Evolutionary conservation across 2,113 vertebrate species (phyloP).

Genomic region (Hypanus sabinus): DNA sequence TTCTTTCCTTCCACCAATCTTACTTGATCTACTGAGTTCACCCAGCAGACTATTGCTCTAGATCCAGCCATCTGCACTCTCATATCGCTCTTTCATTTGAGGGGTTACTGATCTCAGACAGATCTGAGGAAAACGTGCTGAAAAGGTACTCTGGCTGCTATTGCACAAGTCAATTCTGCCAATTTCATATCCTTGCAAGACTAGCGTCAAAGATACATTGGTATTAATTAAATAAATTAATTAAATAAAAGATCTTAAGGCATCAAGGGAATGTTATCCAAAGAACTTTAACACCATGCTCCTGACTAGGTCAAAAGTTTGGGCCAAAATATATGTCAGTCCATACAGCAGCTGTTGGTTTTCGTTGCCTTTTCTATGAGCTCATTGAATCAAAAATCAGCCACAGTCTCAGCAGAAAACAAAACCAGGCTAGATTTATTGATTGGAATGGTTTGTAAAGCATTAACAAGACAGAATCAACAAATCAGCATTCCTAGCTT

Average conservation of each 20-base stretch:
- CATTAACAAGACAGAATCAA: constrained; percentile 22
- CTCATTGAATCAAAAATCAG: constrained; percentile 5
- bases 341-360: background rate
- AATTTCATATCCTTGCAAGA: background rate
- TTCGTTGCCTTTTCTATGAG: background rate
- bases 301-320: background rate
- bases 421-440: constrained; percentile 14
- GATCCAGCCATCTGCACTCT: no score
- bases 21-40: no score
- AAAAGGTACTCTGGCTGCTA: no score
- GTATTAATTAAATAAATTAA: no score
- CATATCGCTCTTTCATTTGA: background rate
- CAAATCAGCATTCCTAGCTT: background rate
- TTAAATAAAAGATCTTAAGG: background rate
- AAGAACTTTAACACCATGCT: background rate
- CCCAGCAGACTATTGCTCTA: no score
- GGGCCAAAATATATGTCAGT: background rate
- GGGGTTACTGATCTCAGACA: background rate
- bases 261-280: background rate
- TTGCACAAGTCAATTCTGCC: background rate
- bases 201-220: background rate
- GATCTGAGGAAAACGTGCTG: background rate
- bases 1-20: no score
- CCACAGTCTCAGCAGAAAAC: background rate
- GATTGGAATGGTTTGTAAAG: constrained; percentile 22